Base-by-base conservation (phyloP, 2,113 vertebrate species). In the Coryphaenoides rupestris region DNA sequence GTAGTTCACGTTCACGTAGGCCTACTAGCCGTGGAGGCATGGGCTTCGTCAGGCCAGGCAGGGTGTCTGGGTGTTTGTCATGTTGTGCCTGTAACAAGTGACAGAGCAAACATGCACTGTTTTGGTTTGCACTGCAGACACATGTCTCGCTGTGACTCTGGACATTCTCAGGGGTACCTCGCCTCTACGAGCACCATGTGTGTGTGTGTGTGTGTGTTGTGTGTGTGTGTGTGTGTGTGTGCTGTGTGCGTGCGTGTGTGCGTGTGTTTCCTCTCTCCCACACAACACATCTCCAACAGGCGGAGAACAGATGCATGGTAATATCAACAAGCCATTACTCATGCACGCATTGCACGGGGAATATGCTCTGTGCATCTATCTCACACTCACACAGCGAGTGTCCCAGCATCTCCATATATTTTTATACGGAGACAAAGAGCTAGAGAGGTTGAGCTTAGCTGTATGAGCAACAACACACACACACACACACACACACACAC, bases 271-370 rank as follows among this genome's bases (percentile, higher is more conserved):
- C 66, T 68, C 61, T 65, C 68, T 17, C 19, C 59, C 40, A 40
- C 33, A 40, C 33, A 40, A 40, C n/a, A 14, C 45, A 19, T 69
- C 59, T 63, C 67, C 60, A 76, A 33, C 76, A 79, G 80, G 83
- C 56, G 74, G 73, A 70, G 86, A 86, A 76, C 85, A 85, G 84
- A 87, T 82, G 78, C 74, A 67, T 65, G 3, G 69, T 79, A 75
- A 82, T 76, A 67, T 86, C 84, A 87, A 86, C 84, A 86, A 63
- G 64, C 75, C 65, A 77, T 85, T 82, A 80, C 66, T 84, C 79
- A 78, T 33, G 86, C 70, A 75, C n/a, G 76, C 79, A 68, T 71
- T 78, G 78, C 74, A 72, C 76, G 72, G 68, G n/a, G 76, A 56
- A 50, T 57, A 55, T 40, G 33, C 65, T 71, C 73, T 61, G 72